Evolutionary conservation across 2,113 vertebrate species (phyloP).

Genomic region (Empidonax traillii): DNA sequence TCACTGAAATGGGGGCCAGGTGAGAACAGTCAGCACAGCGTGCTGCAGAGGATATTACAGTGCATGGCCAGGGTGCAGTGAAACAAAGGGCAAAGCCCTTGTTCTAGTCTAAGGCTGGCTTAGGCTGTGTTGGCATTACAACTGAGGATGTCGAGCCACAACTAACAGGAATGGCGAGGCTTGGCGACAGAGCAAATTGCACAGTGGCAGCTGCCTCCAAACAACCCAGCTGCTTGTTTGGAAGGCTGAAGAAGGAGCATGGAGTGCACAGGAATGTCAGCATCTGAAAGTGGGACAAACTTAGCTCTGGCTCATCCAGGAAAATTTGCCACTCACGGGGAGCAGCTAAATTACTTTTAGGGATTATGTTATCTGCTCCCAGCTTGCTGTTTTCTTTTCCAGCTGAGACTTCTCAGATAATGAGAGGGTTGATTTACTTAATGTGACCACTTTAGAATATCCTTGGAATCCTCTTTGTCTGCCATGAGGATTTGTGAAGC

Average conservation of each 20-base stretch:
- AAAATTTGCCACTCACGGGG: not conserved
- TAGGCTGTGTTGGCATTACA: not conserved
- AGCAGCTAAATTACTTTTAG: not conserved
- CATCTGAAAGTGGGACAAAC: not conserved
- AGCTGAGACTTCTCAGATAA: not conserved
- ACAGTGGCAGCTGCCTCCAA: not conserved
- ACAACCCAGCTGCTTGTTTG: not conserved
- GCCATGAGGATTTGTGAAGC: not conserved
- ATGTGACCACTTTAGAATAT: not conserved
- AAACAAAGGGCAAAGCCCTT: not conserved
- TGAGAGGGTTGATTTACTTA: not conserved
- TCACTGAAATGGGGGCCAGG: not conserved
- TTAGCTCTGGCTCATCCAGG: not conserved
- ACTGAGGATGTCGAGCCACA: not conserved
- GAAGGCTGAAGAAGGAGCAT: not conserved
- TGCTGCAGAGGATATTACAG: not conserved
- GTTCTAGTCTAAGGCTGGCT: not conserved
- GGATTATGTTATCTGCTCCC: not conserved
- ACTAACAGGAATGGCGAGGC: not conserved
- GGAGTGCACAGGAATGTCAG: not conserved
- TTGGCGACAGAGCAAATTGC: not conserved
- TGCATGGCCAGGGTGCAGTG: not conserved
- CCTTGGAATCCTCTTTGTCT: not conserved
- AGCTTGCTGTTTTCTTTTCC: not conserved
- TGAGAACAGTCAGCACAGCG: not conserved